Conservation (phyloP, 2,797 vertebrate genomes). For the Aplochiton taeniatus region DNA sequence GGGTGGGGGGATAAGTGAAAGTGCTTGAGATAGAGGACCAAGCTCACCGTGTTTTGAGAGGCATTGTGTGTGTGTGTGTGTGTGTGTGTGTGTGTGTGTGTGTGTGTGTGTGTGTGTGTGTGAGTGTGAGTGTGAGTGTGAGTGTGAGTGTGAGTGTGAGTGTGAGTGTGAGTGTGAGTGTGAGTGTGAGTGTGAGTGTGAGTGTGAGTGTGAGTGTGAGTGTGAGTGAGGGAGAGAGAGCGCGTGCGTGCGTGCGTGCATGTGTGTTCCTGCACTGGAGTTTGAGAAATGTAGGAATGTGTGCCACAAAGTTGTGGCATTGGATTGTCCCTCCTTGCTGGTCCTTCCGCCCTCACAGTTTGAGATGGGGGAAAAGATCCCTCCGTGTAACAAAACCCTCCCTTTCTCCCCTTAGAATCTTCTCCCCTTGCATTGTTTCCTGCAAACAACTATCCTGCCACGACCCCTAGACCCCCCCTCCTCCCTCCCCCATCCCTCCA, state of each 20-base stretch:
- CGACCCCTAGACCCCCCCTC: not conserved
- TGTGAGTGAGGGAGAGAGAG: conserved; percentile 30
- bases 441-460: not conserved
- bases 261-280: conserved; percentile 6
- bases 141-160: too few relatives aligned
- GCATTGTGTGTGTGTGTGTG: too few relatives aligned
- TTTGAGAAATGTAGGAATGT: conserved; percentile 7
- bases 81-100: too few relatives aligned
- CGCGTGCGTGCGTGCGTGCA: conserved; percentile 3
- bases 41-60: too few relatives aligned
- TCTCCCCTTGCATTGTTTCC: conserved; percentile 15
- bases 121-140: too few relatives aligned
- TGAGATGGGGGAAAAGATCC: conserved; percentile 27
- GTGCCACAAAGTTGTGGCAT: conserved; percentile 11
- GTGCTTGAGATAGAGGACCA: not conserved
- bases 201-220: not conserved
- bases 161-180: too few relatives aligned
- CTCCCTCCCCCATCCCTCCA: not conserved
- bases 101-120: too few relatives aligned
- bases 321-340: conserved; percentile 19
- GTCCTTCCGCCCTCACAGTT: conserved; percentile 24
- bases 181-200: not conserved
- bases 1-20: conserved; percentile 36
- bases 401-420: conserved; percentile 5
- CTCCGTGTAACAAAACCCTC: conserved; percentile 29